These are phyloP conservation scores for Stomatorhinus walkeri DNA, from an alignment of 2,797 vertebrate species.

Conservation along the genomic window DNA sequence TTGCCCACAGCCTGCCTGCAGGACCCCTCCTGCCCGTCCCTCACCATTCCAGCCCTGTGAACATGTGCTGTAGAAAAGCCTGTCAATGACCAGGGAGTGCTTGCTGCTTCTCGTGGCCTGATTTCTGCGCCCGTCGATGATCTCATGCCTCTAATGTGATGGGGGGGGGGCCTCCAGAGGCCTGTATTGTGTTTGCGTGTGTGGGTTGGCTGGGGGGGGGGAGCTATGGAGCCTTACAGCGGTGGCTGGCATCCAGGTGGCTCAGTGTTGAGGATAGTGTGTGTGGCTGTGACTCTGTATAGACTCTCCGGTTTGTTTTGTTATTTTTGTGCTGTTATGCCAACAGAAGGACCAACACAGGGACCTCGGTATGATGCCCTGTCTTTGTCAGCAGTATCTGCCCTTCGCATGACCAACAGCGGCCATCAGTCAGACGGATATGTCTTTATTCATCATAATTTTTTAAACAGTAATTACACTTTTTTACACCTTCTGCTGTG, in stretches of 20 bases:
- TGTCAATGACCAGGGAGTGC: background rate
- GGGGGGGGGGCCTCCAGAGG: background rate
- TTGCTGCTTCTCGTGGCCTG: background rate
- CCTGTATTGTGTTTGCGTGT: background rate
- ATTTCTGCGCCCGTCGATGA: background rate
- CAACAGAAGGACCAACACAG: background rate
- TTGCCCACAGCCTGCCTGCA: background rate
- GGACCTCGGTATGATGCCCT: background rate
- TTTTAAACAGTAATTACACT: background rate
- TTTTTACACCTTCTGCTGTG: background rate
- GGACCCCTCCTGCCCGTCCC: background rate
- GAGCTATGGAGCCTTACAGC: background rate
- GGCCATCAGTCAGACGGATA: background rate
- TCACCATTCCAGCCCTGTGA: background rate
- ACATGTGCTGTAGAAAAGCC: background rate
- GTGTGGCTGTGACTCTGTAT: background rate
- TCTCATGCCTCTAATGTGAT: background rate
- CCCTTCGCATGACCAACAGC: background rate
- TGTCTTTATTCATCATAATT: background rate
- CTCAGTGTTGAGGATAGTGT: constrained; percentile 1
- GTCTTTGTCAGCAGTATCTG: background rate
- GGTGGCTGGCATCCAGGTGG: background rate
- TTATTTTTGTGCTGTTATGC: constrained; percentile 7
- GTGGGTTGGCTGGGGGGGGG: background rate
- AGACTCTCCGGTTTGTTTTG: background rate